Evolutionary conservation across 2,113 vertebrate species (phyloP).

Genomic region (Balaeniceps rex): DNA sequence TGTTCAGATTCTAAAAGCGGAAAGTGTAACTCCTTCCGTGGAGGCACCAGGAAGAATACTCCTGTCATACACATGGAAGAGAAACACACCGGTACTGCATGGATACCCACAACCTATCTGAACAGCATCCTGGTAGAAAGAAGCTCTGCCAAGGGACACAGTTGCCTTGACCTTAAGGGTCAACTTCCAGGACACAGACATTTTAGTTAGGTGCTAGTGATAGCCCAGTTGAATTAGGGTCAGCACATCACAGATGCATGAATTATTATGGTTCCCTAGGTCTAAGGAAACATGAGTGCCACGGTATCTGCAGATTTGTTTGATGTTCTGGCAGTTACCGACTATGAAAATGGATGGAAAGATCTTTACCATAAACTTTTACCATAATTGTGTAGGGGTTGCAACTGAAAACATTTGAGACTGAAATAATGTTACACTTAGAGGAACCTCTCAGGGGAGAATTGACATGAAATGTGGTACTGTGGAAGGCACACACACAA

Average conservation of each 20-base stretch:
- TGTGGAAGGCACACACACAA: background rate
- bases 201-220: background rate
- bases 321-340: background rate
- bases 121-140: background rate
- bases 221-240: background rate
- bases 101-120: background rate
- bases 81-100: background rate
- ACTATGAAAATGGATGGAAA: background rate
- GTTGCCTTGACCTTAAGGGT: background rate
- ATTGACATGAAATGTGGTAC: background rate
- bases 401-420: slow-evolving; percentile 6
- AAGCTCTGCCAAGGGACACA: background rate
- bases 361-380: background rate
- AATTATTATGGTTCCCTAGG: background rate
- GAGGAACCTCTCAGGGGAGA: background rate
- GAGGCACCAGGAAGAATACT: slow-evolving; percentile 28
- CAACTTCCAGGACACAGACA: background rate
- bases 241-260: background rate
- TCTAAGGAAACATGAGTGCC: background rate
- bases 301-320: background rate
- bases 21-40: slow-evolving; percentile 47
- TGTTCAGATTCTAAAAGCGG: slow-evolving; percentile 20
- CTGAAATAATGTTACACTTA: background rate
- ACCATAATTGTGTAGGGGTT: background rate
- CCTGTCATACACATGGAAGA: background rate